Evolutionary conservation across 2,888 invertebrate species (phyloP), one percentile per base, ranked within the genome.

Genomic region (Tachina lurida): DNA sequence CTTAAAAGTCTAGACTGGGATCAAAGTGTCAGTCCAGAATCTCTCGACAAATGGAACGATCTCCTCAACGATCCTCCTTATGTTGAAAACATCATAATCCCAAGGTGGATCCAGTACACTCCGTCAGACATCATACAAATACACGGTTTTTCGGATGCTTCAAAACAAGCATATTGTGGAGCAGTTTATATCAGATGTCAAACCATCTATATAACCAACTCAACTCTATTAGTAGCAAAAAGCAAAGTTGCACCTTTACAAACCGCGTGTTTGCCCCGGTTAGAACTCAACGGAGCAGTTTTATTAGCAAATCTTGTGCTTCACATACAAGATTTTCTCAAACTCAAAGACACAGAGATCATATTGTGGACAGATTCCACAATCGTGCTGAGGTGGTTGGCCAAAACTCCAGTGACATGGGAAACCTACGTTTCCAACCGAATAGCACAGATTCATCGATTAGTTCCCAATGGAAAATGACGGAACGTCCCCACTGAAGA

Each of bases 191-290:
- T 45, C 12, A 45, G 41, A 43, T 62, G 15, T 41, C 41, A n/a
- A 39, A 60, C n/a, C 41, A 39, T 10, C 17, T 9, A 60, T 39
- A 39, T 10, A 13, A 19, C 5, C 8, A 19, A 54, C 19, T 19
- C 60, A n/a, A 39, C 39, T 60, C n/a, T 60, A 60, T 15, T 41
- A 41, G 58, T 41, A 39, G 60, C 60, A 2, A 60, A 60, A 60
- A 41, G 60, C 10, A 41, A 41, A 60, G 60, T 60, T 41, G 60
- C 60, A 5, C 39, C 41, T 9, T n/a, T 60, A n/a, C 60, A 60
- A 60, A 15, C 15, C 9, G 10, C 41, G 3, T 9, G 41, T 60
- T 60, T 60, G 39, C 58, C 58, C 19, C 19, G 54, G 3, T 31
- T 31, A 31, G 4, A 31, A 31, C 31, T 31, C 3, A 31, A 31